Conservation (phyloP, 2,888 invertebrate genomes). For the Adineta ricciae region DNA sequence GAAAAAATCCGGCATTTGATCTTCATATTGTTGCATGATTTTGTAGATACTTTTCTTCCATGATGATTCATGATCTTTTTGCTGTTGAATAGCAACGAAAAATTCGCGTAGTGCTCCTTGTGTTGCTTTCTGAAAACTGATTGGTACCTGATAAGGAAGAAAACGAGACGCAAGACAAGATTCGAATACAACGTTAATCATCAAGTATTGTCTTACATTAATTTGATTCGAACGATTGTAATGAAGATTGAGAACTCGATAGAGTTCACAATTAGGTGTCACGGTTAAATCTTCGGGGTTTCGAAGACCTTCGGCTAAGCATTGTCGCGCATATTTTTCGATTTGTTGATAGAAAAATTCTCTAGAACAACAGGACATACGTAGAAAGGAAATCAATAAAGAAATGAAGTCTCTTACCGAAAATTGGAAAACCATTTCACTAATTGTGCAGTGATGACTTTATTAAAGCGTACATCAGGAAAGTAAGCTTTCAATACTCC, state of each 20-base stretch:
- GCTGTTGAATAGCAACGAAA: constrained; percentile 90
- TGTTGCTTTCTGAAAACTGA: constrained; percentile 88
- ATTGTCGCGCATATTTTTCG: constrained; percentile 98
- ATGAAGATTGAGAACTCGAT: constrained; percentile 91
- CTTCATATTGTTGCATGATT: constrained; percentile 94
- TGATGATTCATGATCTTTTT: constrained; percentile 89
- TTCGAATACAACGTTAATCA: neutral
- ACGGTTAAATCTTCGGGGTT: constrained; percentile 83
- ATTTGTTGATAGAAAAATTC: constrained; percentile 99
- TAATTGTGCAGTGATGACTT: constrained; percentile 99
- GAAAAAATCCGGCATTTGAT: constrained; percentile 97
- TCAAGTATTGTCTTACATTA: constrained; percentile 40
- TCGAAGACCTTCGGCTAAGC: constrained; percentile 88
- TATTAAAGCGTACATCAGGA: constrained; percentile 99
- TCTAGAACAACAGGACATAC: constrained; percentile 54
- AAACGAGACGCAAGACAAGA: neutral
- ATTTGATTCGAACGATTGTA: constrained; percentile 51
- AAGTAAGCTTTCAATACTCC: constrained; percentile 99
- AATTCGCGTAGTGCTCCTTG: constrained; percentile 96
- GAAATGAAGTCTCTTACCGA: constrained; percentile 63
- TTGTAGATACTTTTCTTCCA: constrained; percentile 99
- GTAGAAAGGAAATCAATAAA: no score
- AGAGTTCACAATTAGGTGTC: constrained; percentile 86
- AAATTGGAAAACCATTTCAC: constrained; percentile 99
- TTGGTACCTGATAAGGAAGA: constrained; percentile 69